A percentile compares a stretch with the other conserved stretches of the same genome.
phyloP scores from a whole-genome alignment of 2,113 vertebrate species.

The Macrotus californicus region DNA sequence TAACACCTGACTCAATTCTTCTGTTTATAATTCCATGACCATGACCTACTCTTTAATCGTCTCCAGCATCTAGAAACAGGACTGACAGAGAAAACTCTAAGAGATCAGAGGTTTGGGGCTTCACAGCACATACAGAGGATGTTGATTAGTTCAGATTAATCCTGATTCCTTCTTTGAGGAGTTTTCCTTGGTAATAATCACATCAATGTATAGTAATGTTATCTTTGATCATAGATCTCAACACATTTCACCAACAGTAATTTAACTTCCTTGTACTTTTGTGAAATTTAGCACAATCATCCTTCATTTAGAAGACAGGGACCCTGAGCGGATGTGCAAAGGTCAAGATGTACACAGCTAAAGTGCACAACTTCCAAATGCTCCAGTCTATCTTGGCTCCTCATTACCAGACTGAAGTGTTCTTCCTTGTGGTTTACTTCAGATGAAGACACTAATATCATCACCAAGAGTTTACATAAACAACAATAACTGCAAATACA shows the following conservation, averaged over 20 bases:
- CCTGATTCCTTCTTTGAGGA: conserved; percentile 46
- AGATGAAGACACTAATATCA: neutral
- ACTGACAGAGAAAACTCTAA: conserved; percentile 59
- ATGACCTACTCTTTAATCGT: conserved; percentile 66
- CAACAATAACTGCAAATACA: neutral
- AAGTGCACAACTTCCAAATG: neutral
- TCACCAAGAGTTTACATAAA: neutral
- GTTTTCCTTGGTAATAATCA: conserved; percentile 24
- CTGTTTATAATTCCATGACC: conserved; percentile 66
- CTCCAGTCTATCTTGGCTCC: neutral
- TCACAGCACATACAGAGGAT: conserved; percentile 22
- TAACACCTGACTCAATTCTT: conserved; percentile 63
- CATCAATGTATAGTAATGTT: neutral
- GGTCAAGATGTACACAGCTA: neutral
- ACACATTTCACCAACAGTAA: neutral
- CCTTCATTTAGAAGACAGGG: neutral
- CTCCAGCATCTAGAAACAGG: conserved; percentile 60
- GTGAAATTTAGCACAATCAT: conserved; percentile 11
- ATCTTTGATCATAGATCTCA: conserved; percentile 27
- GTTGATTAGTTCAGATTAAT: conserved; percentile 41
- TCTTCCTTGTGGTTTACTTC: neutral
- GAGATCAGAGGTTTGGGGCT: conserved; percentile 62
- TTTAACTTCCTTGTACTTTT: neutral
- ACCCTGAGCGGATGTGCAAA: neutral
- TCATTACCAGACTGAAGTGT: neutral